Base-by-base conservation (phyloP, 2,888 invertebrate genomes). In the Nezara viridula region DNA sequence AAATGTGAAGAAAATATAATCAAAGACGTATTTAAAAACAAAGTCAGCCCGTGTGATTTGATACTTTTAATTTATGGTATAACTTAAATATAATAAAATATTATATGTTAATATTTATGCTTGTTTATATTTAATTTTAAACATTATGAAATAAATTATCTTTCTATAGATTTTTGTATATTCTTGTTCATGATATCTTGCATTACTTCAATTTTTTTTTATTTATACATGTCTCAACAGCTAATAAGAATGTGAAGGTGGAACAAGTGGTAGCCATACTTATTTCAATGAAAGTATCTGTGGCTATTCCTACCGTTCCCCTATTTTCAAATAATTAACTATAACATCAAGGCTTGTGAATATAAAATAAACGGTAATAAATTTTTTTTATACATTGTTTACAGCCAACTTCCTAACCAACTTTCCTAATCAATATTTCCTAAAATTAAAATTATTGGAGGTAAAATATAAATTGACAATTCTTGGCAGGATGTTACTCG, bases 51-150 rank as follows among this genome's bases (percentile, higher is more conserved):
- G 88, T 88, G 66, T 47, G 88, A 88, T 88, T 73, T 81, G 44
- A 81, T 81, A 81, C n/a, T 81, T 81, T 81, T 81, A 40, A 81
- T 81, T 81, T 81, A 81, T 81, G 81, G 81, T 81, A 81, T 81
- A 81, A 81, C n/a, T 81, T 47, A 40, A 81, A n/a, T 40, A 40
- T 81, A n/a, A 81, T 81, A 73, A 73, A 32, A 55, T 16, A 73
- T 73, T 88, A 73, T 60, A 66, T 88, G 66, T 81, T 88, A 88
- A 52, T 88, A 85, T 88, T 88, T 88, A 88, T 88, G 88, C 88
- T 88, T 85, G 88, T 88, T 88, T 88, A 88, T 88, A 77, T 88
- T 50, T 88, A 50, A 77, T 88, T 88, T 81, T 88, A 86, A 86
- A 86, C 52, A 55, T 86, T 86, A 86, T 55, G 37, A 86, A 86